Percentiles rank a stretch among this genome's conserved stretches.
Conservation (phyloP, 2,113 vertebrate species). For the Epinephelus cyanopodus region DNA sequence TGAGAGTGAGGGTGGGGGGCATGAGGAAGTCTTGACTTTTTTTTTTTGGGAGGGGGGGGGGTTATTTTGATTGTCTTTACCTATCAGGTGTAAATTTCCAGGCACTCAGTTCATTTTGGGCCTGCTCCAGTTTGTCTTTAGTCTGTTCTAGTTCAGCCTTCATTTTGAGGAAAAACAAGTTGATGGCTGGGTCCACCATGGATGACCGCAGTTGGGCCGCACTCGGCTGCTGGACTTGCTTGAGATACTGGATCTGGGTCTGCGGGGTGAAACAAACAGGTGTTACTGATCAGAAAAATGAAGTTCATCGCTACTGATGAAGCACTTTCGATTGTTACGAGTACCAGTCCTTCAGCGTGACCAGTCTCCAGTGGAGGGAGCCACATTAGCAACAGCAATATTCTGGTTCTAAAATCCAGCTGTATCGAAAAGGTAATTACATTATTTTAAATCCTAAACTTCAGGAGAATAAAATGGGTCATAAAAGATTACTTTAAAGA, state of each 20-base stretch:
- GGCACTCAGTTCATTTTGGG: constrained; percentile 99
- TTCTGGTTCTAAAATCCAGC: neutral
- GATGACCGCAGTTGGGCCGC: constrained; percentile 98
- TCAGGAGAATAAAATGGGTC: neutral
- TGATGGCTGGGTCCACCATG: constrained; percentile 99
- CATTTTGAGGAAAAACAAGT: constrained; percentile 99
- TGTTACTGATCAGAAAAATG: constrained; percentile 56
- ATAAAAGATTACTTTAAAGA: neutral
- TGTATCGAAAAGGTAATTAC: neutral
- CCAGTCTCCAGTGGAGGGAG: neutral
- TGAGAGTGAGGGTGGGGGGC: constrained; percentile 97
- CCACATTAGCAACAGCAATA: neutral
- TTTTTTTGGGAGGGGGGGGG: constrained; percentile 84
- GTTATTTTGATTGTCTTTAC: constrained; percentile 99
- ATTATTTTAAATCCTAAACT: neutral
- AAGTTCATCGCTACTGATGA: neutral
- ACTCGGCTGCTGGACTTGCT: constrained; percentile 99
- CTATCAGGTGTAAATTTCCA: constrained; percentile 99
- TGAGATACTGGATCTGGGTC: constrained; percentile 99
- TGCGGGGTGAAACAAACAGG: constrained; percentile 83
- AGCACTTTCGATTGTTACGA: neutral
- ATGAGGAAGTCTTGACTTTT: constrained; percentile 98
- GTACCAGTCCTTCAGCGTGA: neutral
- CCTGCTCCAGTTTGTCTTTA: constrained; percentile 99
- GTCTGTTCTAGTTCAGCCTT: constrained; percentile 99